phyloP scores from a whole-genome alignment of 2,888 invertebrate genomes.

The Cancer borealis region DNA sequence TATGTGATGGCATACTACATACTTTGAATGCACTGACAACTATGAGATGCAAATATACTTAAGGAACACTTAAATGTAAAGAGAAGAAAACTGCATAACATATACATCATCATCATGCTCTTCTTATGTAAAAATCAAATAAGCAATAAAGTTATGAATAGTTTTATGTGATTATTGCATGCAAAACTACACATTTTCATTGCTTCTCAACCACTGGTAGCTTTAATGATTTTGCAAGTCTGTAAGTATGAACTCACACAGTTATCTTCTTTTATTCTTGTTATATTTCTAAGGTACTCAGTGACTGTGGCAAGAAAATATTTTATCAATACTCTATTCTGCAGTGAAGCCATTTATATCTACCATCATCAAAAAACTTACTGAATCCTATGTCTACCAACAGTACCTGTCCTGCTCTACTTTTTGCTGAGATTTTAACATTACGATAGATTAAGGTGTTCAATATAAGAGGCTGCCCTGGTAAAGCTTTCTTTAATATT shows the following conservation, averaged over 20 bases:
- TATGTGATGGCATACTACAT: background rate
- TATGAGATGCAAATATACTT: background rate
- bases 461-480: slow-evolving; percentile 34
- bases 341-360: background rate
- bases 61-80: background rate
- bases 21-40: background rate
- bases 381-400: slow-evolving; percentile 13
- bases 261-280: background rate
- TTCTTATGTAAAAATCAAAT: background rate
- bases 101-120: slow-evolving; percentile 35
- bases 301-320: background rate
- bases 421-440: background rate
- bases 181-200: background rate
- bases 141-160: background rate
- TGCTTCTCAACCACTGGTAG: background rate
- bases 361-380: background rate
- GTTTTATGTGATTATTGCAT: background rate
- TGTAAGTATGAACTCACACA: background rate
- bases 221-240: background rate
- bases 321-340: background rate
- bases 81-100: background rate
- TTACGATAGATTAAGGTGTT: background rate
- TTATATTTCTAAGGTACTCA: background rate
- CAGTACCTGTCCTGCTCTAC: background rate
- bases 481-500: slow-evolving; percentile 38